Base-by-base conservation (phyloP, 1,140 invertebrate genomes). In the Bathynomus jamesi region DNA sequence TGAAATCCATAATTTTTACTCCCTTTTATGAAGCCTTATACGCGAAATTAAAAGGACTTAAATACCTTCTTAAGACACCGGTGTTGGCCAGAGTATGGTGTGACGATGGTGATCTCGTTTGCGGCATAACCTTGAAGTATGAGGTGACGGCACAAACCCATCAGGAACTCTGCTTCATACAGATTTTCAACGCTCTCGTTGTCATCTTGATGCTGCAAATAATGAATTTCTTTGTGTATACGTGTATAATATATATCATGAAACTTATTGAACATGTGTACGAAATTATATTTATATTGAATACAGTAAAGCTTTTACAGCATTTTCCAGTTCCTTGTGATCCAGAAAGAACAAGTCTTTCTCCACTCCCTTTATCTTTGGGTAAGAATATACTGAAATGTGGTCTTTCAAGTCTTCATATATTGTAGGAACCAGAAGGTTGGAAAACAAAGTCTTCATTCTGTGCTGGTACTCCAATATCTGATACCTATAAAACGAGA, bases 381-480 rank as follows among this genome's bases (percentile, higher is more conserved):
- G 61, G 27, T 76, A 67, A 5, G 31, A 21, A 31, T 62, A 3
- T 4, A 79, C 78, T 25, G 73, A 70, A 7, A 40, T 30, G 61
- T 78, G 71, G 46, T 78, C 69, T 27, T 71, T 70, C 61, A 76
- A 63, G 0, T 71, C 17, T 25, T 73, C 62, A 53, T 77, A 76
- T 28, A 78, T 71, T 25, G 70, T 63, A 7, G 76, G 76, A 11
- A 74, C 73, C 3, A 78, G 70, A 21, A 78, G 66, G 2, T 24
- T 21, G 0, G 76, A 71, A 24, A 78, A 75, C 27, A 66, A 60
- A 11, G 78, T 76, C 24, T 72, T 64, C 78, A 78, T 78, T n/a
- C 78, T 70, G 65, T 78, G 76, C 31, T 78, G 78, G 13, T 67
- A 72, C 21, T 70, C 53, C n/a, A 78, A 66, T 3, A 67, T 72